Percentiles rank a stretch among this genome's conserved stretches.
Evolutionary conservation across 1,140 invertebrate species (phyloP).

Genomic region (Bombyx mori): ASM3026992v2 NC_085109.1:8744001-8744500

Average conservation of each 20-base stretch:
- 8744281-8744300: no score
- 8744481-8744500: no score
- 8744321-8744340: background rate
- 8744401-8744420: no score
- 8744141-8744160: background rate
- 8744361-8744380: no score
- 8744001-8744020: conserved; percentile 43
- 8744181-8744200: conserved; percentile 3
- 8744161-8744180: background rate
- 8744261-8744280: conserved; percentile 4
- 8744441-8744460: no score
- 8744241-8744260: background rate
- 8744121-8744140: background rate
- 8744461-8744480: no score
- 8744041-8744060: conserved; percentile 13
- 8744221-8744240: conserved; percentile 1
- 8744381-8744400: no score
- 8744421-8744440: no score
- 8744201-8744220: conserved; percentile 1
- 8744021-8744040: conserved; percentile 29
- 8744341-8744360: no score
- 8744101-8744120: background rate
- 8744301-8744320: background rate
- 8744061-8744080: conserved; percentile 10
- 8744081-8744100: conserved; percentile 1